A percentile compares a stretch with the other conserved stretches of the same genome.
phyloP scores from a whole-genome alignment of 2,113 vertebrate species.

The Oncorhynchus clarkii region DNA sequence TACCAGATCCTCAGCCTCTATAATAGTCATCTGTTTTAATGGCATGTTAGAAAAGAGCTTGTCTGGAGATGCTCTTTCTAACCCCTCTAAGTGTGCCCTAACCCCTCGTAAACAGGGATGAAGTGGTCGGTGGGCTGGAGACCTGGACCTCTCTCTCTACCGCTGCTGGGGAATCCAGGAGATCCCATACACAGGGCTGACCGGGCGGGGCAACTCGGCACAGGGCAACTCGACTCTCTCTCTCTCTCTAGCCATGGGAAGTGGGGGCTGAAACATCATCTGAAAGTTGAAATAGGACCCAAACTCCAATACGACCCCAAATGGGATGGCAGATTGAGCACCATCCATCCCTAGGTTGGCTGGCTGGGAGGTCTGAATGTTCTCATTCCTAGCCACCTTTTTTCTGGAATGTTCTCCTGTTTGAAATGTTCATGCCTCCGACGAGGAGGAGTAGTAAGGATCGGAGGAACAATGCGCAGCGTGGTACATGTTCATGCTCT shows the following conservation, averaged over 20 bases:
- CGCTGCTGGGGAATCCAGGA: conserved; percentile 22
- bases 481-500: no score
- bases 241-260: conserved; percentile 43
- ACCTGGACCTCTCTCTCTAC: neutral
- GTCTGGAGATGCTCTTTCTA: neutral
- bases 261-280: conserved; percentile 34
- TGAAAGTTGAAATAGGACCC: conserved; percentile 41
- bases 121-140: conserved; percentile 8
- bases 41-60: neutral
- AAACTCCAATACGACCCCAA: conserved; percentile 33
- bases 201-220: neutral
- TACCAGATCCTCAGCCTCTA: no score
- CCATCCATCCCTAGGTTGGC: conserved; percentile 6
- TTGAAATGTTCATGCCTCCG: no score
- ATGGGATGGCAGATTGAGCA: neutral
- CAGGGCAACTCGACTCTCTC: conserved; percentile 16
- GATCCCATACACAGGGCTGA: conserved; percentile 17
- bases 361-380: conserved; percentile 18
- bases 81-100: neutral
- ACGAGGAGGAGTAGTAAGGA: no score
- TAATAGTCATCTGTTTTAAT: neutral
- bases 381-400: no score
- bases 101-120: conserved; percentile 20
- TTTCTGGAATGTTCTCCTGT: no score
- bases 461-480: no score